Evolutionary conservation across 2,888 invertebrate species (phyloP).

Genomic region (Corbicula japonica): DNA sequence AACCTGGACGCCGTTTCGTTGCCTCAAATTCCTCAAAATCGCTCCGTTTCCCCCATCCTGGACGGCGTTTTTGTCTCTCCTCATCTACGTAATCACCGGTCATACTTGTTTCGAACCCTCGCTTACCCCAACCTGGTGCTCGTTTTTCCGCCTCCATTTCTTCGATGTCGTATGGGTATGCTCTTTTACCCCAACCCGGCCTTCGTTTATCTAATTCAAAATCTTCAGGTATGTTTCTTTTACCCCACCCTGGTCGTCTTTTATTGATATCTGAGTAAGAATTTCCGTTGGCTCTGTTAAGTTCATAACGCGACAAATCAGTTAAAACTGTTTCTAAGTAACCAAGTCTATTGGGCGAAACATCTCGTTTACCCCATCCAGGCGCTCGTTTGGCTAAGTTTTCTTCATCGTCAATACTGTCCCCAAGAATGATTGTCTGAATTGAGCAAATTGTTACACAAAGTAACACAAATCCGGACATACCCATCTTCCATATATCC

Average conservation of each 20-base stretch:
- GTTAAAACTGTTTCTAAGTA: slow-evolving; percentile 56
- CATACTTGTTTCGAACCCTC: slow-evolving; percentile 38
- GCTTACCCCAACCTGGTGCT: slow-evolving; percentile 72
- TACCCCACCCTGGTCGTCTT: slow-evolving; percentile 74
- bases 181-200: slow-evolving; percentile 74
- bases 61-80: slow-evolving; percentile 69
- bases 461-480: slow-evolving; percentile 41
- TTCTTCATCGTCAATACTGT: slow-evolving; percentile 37
- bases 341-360: slow-evolving; percentile 38
- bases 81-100: slow-evolving; percentile 35
- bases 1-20: slow-evolving; percentile 74
- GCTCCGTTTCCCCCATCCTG: slow-evolving; percentile 75
- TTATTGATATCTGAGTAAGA: slow-evolving; percentile 59
- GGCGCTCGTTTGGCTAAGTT: slow-evolving; percentile 67
- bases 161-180: slow-evolving; percentile 40
- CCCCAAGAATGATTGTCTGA: slow-evolving; percentile 30
- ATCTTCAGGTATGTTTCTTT: slow-evolving; percentile 55
- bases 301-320: slow-evolving; percentile 60
- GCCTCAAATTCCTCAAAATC: slow-evolving; percentile 50
- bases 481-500: slow-evolving; percentile 26
- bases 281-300: slow-evolving; percentile 56
- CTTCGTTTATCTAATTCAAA: slow-evolving; percentile 65
- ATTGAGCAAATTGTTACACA: slow-evolving; percentile 47
- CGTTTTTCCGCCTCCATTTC: slow-evolving; percentile 59
- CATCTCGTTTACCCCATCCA: slow-evolving; percentile 73